Base-by-base conservation (phyloP, 92 coral and sea anemone species). In the Hydrozoanthus gracilis region DNA sequence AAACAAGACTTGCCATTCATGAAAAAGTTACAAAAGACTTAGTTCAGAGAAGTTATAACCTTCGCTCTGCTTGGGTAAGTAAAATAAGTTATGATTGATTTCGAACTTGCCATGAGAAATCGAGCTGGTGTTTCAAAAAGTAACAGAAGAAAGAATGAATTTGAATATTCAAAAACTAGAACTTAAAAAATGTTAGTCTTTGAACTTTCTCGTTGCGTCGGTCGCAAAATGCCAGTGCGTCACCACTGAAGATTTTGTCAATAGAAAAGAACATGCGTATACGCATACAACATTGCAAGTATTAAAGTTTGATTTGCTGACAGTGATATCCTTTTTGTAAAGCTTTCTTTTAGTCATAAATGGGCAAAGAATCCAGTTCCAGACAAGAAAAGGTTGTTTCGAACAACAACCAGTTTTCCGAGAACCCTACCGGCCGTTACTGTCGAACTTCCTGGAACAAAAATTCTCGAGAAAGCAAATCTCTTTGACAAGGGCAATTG, bases 1-100 rank as follows among this genome's bases (percentile, higher is more conserved):
- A 88, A 73, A 83, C 88, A 15, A 87, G 88, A 58, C 48, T 94
- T 50, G 50, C 71, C 17, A 58, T 76, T 6, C 88, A 89, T 11
- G 91, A 94, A 46, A 51, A 90, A 73, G 20, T 72, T 44, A 73
- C 87, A 7, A 62, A 50, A 48, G 35, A 75, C 39, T 27, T 27
- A 10, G 44, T 80, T 15, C 92, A 86, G 50, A 20, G 66, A 39
- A 44, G 18, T 56, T 44, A 77, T 55, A 56, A 48, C 10, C 6
- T 18, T 44, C 18, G 8, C 12, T 5, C 54, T 6, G 82, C 16
- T 35, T 47, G 14, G 82, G 82, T 77, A 27, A n/a, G 68, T 14
- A 72, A 44, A 46, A 18, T 14, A 20, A 49, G 51, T 13, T 6
- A 27, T 15, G 39, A 3, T 12, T 70, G 20, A 14, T 27, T 27